A percentile compares a stretch with the other conserved stretches of the same genome.
Evolutionary conservation across 2,113 vertebrate genomes (phyloP).

Genomic region (Columba janthina): DNA sequence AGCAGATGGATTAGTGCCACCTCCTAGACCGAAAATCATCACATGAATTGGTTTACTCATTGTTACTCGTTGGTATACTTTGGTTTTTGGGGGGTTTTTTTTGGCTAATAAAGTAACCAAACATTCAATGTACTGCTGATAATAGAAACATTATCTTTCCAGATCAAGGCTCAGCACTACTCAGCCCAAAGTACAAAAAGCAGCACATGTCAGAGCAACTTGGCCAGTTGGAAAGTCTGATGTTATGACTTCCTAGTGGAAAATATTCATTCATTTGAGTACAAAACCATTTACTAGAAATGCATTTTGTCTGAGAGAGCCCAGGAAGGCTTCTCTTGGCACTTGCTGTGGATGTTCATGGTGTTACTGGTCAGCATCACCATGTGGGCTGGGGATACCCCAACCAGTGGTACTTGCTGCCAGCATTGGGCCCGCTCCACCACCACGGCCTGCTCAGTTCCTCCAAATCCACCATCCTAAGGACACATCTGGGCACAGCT

Average conservation of each 20-base stretch:
- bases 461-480: not conserved
- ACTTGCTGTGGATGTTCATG: not conserved
- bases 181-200: not conserved
- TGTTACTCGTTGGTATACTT: not conserved
- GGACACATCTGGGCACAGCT: not conserved
- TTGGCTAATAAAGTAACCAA: not conserved
- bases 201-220: not conserved
- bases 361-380: no score
- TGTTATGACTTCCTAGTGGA: not conserved
- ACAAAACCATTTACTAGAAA: not conserved
- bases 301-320: not conserved
- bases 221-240: not conserved
- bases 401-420: rapidly evolving
- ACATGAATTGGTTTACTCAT: not conserved
- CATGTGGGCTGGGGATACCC: not conserved
- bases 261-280: not conserved
- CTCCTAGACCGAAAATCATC: not conserved
- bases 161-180: not conserved
- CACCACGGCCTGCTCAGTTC: not conserved
- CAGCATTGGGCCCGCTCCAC: not conserved
- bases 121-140: not conserved
- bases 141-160: not conserved
- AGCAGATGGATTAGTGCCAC: not conserved
- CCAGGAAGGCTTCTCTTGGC: not conserved
- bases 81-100: not conserved